Base-by-base conservation (phyloP, 2,888 invertebrate species). In the Lomographa bimaculata region DNA sequence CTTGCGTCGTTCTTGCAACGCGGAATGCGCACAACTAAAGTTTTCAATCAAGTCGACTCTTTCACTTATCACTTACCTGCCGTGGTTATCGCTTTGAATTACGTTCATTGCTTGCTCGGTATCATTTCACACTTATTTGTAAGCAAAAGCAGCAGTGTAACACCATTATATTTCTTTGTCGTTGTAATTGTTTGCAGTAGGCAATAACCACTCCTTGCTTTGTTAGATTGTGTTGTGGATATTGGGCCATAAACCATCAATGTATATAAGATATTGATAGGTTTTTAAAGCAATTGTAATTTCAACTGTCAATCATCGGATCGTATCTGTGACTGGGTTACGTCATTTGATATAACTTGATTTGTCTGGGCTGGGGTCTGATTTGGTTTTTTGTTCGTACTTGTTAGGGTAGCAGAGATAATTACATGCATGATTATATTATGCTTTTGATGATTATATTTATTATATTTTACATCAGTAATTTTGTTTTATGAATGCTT, bases 11-110 rank as follows among this genome's bases (percentile, higher is more conserved):
- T 30, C 46, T 35, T 41, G 10, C 26, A 39, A 57, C 75, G 71
- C 78, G 53, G 58, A 64, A 58, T 57, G 76, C 82, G 79, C 65
- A 58, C 59, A 59, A 86, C 86, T 86, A 70, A 68, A 54, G 29
- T 42, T 46, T 44, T 11, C 51, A 21, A 40, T 60, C 54, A 45
- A 54, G 54, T 52, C 27, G 41, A 36, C 43, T 54, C 43, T 56
- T 42, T 33, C 34, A 36, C 7, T 39, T 17, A 35, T 51, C 55
- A 34, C 27, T 46, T 38, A 7, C 17, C 39, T 32, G 39, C 21
- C 6, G 8, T 2, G 5, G 9, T 0, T 41, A 54, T 53, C 43
- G 50, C 20, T 9, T 1, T 9, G 7, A 36, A 24, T 7, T 4
- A 1, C 1, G 26, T 49, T 39, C 55, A 63, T 47, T 44, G 45